Evolutionary conservation across 1,140 invertebrate genomes (phyloP), one percentile per base, ranked within the genome.

Genomic region (Aphaenogaster rudis): DNA sequence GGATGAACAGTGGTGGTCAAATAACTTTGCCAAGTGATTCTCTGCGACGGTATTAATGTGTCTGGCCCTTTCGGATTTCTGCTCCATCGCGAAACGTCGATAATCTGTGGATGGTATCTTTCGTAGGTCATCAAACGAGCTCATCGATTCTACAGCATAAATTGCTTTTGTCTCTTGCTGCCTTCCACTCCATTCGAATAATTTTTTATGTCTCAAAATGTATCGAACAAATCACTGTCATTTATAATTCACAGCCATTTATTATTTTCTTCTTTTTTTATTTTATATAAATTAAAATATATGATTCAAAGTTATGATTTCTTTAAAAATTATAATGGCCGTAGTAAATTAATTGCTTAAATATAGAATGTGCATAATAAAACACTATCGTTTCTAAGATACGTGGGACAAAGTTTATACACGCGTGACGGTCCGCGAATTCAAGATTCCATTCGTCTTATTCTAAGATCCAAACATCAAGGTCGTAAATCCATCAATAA

Each of bases 1-100:
- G 94, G 94, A 95, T 93, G 94, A 94, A 94, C 94, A 94, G 93
- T 94, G 94, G 94, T 95, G 94, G 94, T 95, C 95, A 95, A 95
- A 95, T 95, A 95, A 95, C 93, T 95, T 95, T 93, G 91, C 92
- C 93, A 92, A 94, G 94, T 94, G 93, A 95, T 91, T 92, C 94
- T 93, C 92, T 89, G 90, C 91, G 93, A 93, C 93, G 93, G 93
- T 95, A 94, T 95, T 94, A 95, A 94, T 92, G 91, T 91, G 87
- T 87, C 90, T 91, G 88, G 90, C 93, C 92, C 93, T 91, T 94
- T 92, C 85, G 92, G 91, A 90, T 90, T 89, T 89, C 86, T 91
- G 90, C 74, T 87, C 78, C 84, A 80, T 91, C 87, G 86, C 89
- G 86, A 89, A 91, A 91, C 78, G 87, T 91, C 88, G 90, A 89